Evolutionary conservation across 92 coral and sea anemone species (phyloP).

Genomic region (Isaurus tuberculatus): DNA sequence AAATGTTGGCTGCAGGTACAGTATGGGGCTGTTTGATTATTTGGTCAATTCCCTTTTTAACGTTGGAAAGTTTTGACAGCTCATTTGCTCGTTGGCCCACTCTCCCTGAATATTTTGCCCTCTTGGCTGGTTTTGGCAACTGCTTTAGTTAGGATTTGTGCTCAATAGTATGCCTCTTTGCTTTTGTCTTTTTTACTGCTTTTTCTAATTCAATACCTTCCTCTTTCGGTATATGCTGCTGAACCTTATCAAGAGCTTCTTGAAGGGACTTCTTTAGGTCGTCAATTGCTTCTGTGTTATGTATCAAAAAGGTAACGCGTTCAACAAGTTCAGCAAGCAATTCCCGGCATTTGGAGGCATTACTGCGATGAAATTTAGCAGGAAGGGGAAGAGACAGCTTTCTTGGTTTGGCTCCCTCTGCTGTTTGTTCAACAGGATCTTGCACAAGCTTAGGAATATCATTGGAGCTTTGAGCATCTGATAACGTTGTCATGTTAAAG

Average conservation of each 20-base stretch:
- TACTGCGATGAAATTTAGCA: constrained; percentile 4
- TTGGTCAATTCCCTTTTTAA: constrained; percentile 13
- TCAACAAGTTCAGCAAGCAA: constrained; percentile 34
- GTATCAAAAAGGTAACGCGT: constrained; percentile 38
- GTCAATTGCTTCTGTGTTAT: constrained; percentile 30
- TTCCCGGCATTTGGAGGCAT: constrained; percentile 34
- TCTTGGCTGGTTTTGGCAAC: constrained; percentile 26
- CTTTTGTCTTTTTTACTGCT: neutral
- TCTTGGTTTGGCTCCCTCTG: neutral
- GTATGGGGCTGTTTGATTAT: constrained; percentile 14
- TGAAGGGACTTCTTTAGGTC: constrained; percentile 8
- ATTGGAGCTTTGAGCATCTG: constrained; percentile 11
- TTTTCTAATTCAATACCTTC: constrained; percentile 53
- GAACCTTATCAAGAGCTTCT: constrained; percentile 7
- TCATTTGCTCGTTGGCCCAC: constrained; percentile 55
- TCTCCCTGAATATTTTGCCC: constrained; percentile 49
- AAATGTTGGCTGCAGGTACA: constrained; percentile 5
- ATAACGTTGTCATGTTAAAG: neutral
- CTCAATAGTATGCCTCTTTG: constrained; percentile 22
- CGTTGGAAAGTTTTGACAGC: constrained; percentile 42
- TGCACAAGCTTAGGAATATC: neutral
- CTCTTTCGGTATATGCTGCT: constrained; percentile 33
- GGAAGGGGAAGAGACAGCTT: neutral
- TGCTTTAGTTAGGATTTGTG: neutral
- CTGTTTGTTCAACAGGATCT: neutral